Evolutionary conservation across 2,113 vertebrate genomes (phyloP).

Genomic region (Lagenorhynchus albirostris): DNA sequence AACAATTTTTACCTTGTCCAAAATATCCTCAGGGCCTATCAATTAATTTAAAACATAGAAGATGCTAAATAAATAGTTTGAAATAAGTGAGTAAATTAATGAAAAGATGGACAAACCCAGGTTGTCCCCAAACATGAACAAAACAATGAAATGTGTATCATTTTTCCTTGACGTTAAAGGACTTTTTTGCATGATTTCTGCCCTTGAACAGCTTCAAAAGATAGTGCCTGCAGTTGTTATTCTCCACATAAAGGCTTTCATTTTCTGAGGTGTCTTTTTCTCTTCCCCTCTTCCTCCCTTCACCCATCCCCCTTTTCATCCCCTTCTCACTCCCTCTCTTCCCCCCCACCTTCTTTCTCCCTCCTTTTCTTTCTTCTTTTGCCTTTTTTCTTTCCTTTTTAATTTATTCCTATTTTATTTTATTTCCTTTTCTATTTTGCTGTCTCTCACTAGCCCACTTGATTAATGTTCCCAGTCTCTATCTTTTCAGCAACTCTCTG

Average conservation of each 20-base stretch:
- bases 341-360: neutral
- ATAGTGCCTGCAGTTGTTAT: neutral
- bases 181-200: neutral
- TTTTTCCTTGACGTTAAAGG: neutral
- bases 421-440: neutral
- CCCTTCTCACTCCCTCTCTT: no score
- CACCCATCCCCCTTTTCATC: rapidly evolving
- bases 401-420: neutral
- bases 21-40: neutral
- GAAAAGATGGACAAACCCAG: neutral
- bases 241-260: neutral
- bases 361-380: neutral
- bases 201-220: neutral
- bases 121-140: neutral
- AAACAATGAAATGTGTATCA: neutral
- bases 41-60: neutral
- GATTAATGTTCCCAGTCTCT: neutral
- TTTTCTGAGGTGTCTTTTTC: neutral
- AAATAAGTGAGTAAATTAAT: neutral
- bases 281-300: neutral
- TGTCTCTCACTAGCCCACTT: neutral
- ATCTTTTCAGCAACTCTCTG: neutral
- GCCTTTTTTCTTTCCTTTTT: neutral
- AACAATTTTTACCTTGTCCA: neutral
- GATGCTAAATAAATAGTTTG: neutral